phyloP scores from a whole-genome alignment of 2,888 invertebrate genomes.

The Entomobrya multifasciata region DNA sequence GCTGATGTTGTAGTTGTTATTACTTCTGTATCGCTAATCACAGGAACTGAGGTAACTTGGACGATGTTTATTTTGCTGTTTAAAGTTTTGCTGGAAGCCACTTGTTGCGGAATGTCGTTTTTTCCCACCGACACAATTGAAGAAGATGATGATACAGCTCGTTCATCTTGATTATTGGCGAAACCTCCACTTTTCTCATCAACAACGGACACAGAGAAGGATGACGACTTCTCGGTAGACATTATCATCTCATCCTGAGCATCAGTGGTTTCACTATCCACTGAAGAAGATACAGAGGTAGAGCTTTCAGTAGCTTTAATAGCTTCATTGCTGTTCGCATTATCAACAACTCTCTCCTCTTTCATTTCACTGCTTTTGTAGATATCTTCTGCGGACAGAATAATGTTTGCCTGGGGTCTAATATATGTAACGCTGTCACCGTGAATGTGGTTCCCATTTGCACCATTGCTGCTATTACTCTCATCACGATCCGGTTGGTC shows the following conservation, averaged over 20 bases:
- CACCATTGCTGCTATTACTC: background rate
- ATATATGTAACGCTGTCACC: slow-evolving; percentile 43
- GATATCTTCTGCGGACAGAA: slow-evolving; percentile 76
- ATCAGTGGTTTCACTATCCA: slow-evolving; percentile 58
- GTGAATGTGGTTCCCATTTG: background rate
- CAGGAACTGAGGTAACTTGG: slow-evolving; percentile 63
- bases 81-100: slow-evolving; percentile 23
- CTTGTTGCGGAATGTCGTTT: slow-evolving; percentile 53
- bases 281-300: slow-evolving; percentile 14
- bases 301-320: slow-evolving; percentile 1
- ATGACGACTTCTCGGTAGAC: slow-evolving; percentile 76
- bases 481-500: slow-evolving; percentile 27
- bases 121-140: slow-evolving; percentile 11
- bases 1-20: slow-evolving; percentile 43
- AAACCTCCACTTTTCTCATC: slow-evolving; percentile 54
- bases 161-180: slow-evolving; percentile 50
- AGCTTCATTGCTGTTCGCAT: slow-evolving; percentile 19
- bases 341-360: slow-evolving; percentile 51
- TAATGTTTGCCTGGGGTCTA: slow-evolving; percentile 58
- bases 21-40: slow-evolving; percentile 36
- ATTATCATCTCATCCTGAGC: slow-evolving; percentile 49
- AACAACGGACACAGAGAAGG: slow-evolving; percentile 75
- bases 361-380: slow-evolving; percentile 77
- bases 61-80: slow-evolving; percentile 52
- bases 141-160: slow-evolving; percentile 6